These are phyloP conservation scores for Phalacrocorax pelagicus DNA, from an alignment of 2,113 vertebrate species.

Conservation along the genomic window DNA sequence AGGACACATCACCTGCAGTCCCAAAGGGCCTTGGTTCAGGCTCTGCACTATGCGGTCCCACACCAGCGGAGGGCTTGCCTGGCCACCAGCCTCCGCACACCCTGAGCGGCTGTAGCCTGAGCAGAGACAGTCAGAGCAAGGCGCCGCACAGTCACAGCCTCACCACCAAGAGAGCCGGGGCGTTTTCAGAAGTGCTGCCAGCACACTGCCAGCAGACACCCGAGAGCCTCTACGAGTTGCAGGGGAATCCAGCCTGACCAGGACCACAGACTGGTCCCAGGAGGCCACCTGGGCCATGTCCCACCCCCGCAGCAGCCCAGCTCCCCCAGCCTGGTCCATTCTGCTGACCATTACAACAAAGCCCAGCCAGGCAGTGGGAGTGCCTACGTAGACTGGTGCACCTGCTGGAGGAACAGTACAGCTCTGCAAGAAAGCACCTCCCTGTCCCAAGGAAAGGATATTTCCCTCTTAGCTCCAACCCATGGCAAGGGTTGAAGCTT, in stretches of 20 bases:
- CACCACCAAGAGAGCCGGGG: neutral
- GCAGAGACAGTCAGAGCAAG: neutral
- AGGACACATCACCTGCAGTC: neutral
- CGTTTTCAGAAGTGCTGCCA: neutral
- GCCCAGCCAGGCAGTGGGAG: neutral
- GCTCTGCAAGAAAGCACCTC: neutral
- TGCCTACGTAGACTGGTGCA: neutral
- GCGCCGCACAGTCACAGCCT: neutral
- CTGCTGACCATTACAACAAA: neutral
- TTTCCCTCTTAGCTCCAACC: neutral
- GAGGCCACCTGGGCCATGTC: neutral
- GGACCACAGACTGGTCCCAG: neutral
- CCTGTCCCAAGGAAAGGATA: neutral
- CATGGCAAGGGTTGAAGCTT: neutral
- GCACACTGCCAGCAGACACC: neutral
- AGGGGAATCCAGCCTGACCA: neutral
- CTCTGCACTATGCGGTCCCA: neutral
- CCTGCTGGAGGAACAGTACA: neutral
- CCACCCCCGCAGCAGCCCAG: neutral
- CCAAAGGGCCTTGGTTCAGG: neutral
- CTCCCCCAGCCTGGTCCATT: neutral
- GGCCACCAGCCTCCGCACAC: neutral
- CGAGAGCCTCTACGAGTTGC: neutral
- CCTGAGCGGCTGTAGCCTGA: neutral
- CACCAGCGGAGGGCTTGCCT: rapidly evolving